Conservation (phyloP, 2,797 vertebrate genomes). For the Micrastur ruficollis region DNA sequence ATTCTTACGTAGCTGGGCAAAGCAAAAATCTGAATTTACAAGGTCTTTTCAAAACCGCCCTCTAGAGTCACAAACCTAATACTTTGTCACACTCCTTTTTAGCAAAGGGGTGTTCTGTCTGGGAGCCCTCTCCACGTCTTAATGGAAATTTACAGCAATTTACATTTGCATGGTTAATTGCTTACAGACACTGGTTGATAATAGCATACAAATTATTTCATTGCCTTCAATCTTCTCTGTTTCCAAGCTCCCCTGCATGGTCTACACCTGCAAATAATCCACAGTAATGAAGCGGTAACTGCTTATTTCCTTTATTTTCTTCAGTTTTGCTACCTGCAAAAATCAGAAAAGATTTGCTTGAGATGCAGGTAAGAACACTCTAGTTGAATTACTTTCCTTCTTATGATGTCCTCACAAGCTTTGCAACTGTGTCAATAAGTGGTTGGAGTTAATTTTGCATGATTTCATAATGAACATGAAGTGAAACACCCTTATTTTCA, state of each 20-base stretch:
- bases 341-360: not conserved
- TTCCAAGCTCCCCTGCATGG: not conserved
- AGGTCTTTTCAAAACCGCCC: not conserved
- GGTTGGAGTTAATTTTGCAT: not conserved
- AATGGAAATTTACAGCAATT: not conserved
- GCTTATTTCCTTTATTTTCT: not conserved
- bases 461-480: not conserved
- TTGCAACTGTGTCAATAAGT: not conserved
- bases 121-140: not conserved
- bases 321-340: slow-evolving; percentile 18
- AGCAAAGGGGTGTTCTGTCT: slow-evolving; percentile 9
- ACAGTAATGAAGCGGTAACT: slow-evolving; percentile 1
- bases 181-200: slow-evolving; percentile 1
- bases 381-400: not conserved
- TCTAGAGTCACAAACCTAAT: slow-evolving; percentile 5
- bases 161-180: slow-evolving; percentile 5
- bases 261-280: not conserved
- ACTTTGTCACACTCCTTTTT: slow-evolving; percentile 16
- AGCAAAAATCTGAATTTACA: slow-evolving; percentile 3
- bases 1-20: not conserved
- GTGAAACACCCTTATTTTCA: not conserved
- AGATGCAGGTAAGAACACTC: slow-evolving; percentile 14
- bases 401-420: not conserved
- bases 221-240: not conserved
- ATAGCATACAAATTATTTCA: not conserved